phyloP scores from a whole-genome alignment of 53 echinoderm and acorn worm genomes.

The Holothuria leucospilota region DNA sequence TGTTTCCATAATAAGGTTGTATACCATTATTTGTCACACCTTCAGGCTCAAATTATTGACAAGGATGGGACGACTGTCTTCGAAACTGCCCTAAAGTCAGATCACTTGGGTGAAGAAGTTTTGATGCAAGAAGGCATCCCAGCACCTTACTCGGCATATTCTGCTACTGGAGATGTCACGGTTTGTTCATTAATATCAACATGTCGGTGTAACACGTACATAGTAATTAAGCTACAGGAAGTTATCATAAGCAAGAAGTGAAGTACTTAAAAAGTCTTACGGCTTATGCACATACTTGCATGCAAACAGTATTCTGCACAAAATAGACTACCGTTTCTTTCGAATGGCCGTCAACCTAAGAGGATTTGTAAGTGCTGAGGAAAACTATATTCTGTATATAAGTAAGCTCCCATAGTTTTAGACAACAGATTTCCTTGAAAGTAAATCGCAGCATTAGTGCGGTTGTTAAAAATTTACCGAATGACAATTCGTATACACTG shows the following conservation, averaged over 20 bases:
- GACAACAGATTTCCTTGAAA: no score
- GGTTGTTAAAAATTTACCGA: no score
- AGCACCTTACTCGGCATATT: constrained; percentile 76
- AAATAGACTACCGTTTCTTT: no score
- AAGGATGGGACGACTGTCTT: constrained; percentile 49
- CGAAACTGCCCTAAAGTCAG: constrained; percentile 55
- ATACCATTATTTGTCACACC: not conserved
- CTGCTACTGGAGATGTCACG: constrained; percentile 72
- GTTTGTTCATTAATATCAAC: constrained; percentile 42
- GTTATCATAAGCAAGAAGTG: no score
- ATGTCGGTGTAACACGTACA: not conserved
- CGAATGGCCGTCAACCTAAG: no score
- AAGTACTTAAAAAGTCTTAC: not conserved
- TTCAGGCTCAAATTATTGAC: constrained; percentile 69
- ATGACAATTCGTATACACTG: no score
- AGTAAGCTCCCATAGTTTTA: no score
- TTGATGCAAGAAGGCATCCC: constrained; percentile 70
- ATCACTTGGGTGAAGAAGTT: constrained; percentile 67
- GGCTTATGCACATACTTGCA: no score
- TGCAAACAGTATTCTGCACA: no score
- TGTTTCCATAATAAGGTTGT: not conserved
- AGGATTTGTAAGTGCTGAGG: no score
- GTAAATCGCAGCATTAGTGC: no score
- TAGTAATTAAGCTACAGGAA: not conserved
- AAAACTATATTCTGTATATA: no score